Conservation (phyloP, 2,797 vertebrate genomes). For the Anabas testudineus region DNA sequence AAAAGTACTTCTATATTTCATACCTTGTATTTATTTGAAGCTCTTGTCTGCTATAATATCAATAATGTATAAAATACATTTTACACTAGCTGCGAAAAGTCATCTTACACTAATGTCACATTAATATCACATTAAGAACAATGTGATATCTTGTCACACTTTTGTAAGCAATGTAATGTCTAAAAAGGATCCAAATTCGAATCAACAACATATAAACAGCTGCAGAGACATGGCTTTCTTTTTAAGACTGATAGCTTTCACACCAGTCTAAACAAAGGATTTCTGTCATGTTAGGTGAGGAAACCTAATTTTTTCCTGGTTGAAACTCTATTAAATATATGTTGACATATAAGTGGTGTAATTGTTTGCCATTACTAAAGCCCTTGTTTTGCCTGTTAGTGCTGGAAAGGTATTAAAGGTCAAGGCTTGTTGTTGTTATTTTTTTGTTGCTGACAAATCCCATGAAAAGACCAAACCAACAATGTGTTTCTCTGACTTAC, state of each 20-base stretch:
- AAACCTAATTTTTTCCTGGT: too few species aligned
- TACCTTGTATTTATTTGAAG: constrained; percentile 44
- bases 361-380: too few species aligned
- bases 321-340: too few species aligned
- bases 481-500: background rate
- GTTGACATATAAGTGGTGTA: too few species aligned
- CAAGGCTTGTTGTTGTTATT: too few species aligned
- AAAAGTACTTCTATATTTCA: constrained; percentile 47
- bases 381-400: too few species aligned
- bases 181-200: background rate
- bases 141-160: background rate
- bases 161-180: background rate
- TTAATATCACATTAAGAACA: background rate
- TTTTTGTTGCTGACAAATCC: background rate
- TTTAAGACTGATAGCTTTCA: too few species aligned
- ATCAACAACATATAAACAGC: background rate
- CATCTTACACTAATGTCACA: background rate
- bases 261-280: too few species aligned
- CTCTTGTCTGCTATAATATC: constrained; percentile 23
- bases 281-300: background rate
- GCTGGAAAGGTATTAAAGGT: too few species aligned
- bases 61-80: constrained; percentile 26
- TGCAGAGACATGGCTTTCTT: background rate
- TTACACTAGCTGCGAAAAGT: background rate
- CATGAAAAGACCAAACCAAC: background rate